phyloP scores from a whole-genome alignment of 1,140 invertebrate genomes.

The Idris sp. region DNA sequence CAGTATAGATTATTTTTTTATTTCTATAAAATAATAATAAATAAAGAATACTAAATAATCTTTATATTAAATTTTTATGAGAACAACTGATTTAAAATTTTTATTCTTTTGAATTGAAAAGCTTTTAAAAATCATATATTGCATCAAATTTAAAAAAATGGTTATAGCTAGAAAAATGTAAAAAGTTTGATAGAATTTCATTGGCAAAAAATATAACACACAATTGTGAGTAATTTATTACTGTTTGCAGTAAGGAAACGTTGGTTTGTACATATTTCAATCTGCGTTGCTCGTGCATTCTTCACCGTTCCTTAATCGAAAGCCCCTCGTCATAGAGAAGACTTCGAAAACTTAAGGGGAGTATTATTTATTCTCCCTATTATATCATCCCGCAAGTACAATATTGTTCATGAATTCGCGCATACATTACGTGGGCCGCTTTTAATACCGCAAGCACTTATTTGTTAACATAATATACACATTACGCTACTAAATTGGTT shows the following conservation, averaged over 20 bases:
- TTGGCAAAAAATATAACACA: conserved; percentile 16
- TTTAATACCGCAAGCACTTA: conserved; percentile 75
- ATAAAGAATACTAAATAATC: no score
- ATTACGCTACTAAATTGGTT: conserved; percentile 64
- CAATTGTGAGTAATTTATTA: conserved; percentile 28
- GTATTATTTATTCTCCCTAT: conserved; percentile 64
- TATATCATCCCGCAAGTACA: conserved; percentile 72
- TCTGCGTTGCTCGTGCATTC: conserved; percentile 21
- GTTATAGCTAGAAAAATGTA: no score
- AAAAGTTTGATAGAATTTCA: not conserved
- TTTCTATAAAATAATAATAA: no score
- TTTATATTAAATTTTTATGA: no score
- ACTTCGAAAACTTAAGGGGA: conserved; percentile 56
- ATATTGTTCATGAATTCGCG: conserved; percentile 75
- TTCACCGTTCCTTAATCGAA: conserved; percentile 43
- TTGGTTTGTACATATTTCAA: conserved; percentile 31
- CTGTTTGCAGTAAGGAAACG: conserved; percentile 34
- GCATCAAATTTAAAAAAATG: no score
- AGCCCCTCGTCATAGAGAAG: conserved; percentile 31
- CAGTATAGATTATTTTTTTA: no score
- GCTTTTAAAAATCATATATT: no score
- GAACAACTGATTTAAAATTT: no score
- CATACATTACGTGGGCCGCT: conserved; percentile 71
- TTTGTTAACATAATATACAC: conserved; percentile 78
- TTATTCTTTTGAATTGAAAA: no score